Evolutionary conservation across 2,113 vertebrate genomes (phyloP), one percentile per base, ranked within the genome.

Genomic region (Thalassarche chlororhynchos): DNA sequence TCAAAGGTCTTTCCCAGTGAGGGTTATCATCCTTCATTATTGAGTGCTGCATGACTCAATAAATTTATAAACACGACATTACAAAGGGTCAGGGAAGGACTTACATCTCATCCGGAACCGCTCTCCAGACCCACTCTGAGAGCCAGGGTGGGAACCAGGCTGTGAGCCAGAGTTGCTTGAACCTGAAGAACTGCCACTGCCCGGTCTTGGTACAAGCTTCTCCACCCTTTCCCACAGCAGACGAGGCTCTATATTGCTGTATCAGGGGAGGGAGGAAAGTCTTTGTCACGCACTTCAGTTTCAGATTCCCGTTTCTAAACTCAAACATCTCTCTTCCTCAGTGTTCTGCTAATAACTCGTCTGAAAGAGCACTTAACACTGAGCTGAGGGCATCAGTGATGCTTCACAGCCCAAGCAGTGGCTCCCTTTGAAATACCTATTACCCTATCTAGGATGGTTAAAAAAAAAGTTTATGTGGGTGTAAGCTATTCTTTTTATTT

Each of bases 151-250:
- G 81, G 98, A 99, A 12, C 98, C 98, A 25, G 99, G 98, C 96
- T 99, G 99, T 54, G 99, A 99, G 92, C 99, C 98, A 13, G 99
- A 99, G 98, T 99, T 99, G 97, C 99, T 99, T 97, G 99, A 99
- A 86, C 99, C 99, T 5, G 99, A 99, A 90, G 99, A 99, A 94
- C 99, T 99, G 96, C 99, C 99, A 79, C 99, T 99, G 96, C 99
- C 99, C 0, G 99, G 98, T 84, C 99, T 98, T 91, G 99, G 99
- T 51, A 99, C 99, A 64, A 99, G 98, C 95, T 99, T 99, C 97
- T 99, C 99, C 92, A 99, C 99, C 69, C 99, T 99, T 95, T 99
- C 99, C 99, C 99, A 99, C 44, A 99, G 98, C 93, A 99, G 98
- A 71, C 99, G 98, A 91, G 99, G 99, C 97, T 99, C 99, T 61